Evolutionary conservation across 1,140 invertebrate species (phyloP).

Genomic region (Drosophila pseudoobscura): DNA sequence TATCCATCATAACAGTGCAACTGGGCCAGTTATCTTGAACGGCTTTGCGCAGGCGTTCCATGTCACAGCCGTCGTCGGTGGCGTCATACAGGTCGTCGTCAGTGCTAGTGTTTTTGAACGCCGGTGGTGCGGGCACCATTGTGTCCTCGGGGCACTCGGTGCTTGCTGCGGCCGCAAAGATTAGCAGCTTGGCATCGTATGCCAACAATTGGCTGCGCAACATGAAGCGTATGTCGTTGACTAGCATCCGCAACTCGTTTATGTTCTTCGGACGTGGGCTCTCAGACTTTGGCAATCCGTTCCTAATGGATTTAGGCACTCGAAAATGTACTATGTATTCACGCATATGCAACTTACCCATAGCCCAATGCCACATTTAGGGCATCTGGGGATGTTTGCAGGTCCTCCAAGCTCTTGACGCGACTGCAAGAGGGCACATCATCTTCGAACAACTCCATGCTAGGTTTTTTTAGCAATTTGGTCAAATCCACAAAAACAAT

Average conservation of each 20-base stretch:
- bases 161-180: slow-evolving; percentile 35
- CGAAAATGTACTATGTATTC: too few species aligned
- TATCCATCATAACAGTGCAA: slow-evolving; percentile 20
- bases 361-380: too few species aligned
- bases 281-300: too few species aligned
- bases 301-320: too few species aligned
- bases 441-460: too few species aligned
- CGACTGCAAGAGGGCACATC: too few species aligned
- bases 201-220: background rate
- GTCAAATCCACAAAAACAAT: too few species aligned
- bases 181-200: slow-evolving; percentile 26
- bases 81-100: background rate
- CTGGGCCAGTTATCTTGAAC: slow-evolving; percentile 28
- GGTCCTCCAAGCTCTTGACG: too few species aligned
- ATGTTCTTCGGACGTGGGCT: background rate
- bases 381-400: too few species aligned
- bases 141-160: slow-evolving; percentile 8
- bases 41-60: slow-evolving; percentile 21
- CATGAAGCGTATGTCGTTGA: background rate
- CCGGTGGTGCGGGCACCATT: slow-evolving; percentile 27
- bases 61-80: slow-evolving; percentile 13
- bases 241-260: background rate
- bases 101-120: slow-evolving; percentile 6
- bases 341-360: too few species aligned
- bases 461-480: too few species aligned